Evolutionary conservation across 2,797 vertebrate genomes (phyloP), one percentile per base, ranked within the genome.

Genomic region (Astyanax mexicanus): DNA sequence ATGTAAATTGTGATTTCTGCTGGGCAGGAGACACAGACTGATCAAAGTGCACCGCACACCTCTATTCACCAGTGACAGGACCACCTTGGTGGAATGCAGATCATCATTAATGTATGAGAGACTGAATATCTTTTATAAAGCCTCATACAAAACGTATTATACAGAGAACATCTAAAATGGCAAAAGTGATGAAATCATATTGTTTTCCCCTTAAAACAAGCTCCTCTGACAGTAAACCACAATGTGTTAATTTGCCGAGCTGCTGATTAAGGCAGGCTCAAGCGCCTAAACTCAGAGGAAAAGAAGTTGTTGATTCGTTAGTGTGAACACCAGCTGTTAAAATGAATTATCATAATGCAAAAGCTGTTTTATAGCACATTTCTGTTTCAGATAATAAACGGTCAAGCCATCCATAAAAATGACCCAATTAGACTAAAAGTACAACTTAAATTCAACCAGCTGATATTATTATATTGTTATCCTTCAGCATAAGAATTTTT

Each of bases 261-360:
- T 5, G 6, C 40, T 67, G 21, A 35, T 23, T 47, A 3, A 68
- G n/a, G n/a, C 64, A 40, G 19, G 35, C 5, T 67, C 40, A n/a
- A 38, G 23, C 4, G 37, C 17, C 35, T 37, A 40, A 19, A 61
- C 35, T 60, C 57, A 42, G 37, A 60, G 9, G 57, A 60, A 37
- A 37, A 37, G 57, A 47, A 23, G n/a, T n/a, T 11, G 19, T 19
- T 6, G 72, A 67, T 37, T 49, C 6, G 23, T 54, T 27, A 19
- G 38, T 45, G 32, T 37, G 27, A 37, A 47, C 10, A 15, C 0
- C 11, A 37, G 38, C 47, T 70, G 35, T 45, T 45, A 55, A 69
- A 69, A 0, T 44, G 35, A 37, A 61, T 62, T 69, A 60, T 60
- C 49, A 55, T 35, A 23, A 58, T 8, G 29, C 12, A 19, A 55